These are phyloP conservation scores for Thalpophila matura DNA, from an alignment of 2,888 invertebrate genomes.

Conservation along the genomic window DNA sequence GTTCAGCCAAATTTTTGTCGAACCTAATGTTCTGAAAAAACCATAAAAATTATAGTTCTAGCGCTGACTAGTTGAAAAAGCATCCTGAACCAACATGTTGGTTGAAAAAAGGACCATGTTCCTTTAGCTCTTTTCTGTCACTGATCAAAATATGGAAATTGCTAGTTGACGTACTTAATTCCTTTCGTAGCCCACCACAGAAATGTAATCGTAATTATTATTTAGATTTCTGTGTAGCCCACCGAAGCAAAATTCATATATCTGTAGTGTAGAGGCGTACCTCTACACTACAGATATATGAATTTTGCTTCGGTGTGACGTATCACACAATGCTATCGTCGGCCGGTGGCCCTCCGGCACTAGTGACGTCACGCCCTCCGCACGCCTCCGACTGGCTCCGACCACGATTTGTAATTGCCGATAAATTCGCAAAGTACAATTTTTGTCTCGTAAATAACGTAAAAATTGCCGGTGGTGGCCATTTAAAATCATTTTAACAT, in stretches of 20 bases:
- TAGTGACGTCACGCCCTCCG: slow-evolving; percentile 52
- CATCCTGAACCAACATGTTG: neutral
- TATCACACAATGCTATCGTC: slow-evolving; percentile 29
- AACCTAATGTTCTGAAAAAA: neutral
- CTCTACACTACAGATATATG: too few relatives aligned
- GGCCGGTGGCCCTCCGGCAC: slow-evolving; percentile 40
- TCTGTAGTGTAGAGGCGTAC: slow-evolving; percentile 8
- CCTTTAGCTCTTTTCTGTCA: neutral
- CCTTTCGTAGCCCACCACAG: neutral
- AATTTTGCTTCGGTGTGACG: too few relatives aligned
- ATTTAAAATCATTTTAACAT: slow-evolving; percentile 64
- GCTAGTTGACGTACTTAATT: neutral
- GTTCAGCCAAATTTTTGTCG: neutral
- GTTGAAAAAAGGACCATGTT: too few relatives aligned
- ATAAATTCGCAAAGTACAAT: slow-evolving; percentile 65
- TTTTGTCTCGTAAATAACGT: slow-evolving; percentile 64
- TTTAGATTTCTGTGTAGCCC: too few relatives aligned
- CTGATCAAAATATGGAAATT: neutral
- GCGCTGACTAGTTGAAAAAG: neutral
- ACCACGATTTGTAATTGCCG: slow-evolving; percentile 58
- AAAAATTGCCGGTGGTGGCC: slow-evolving; percentile 59
- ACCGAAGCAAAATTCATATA: slow-evolving; percentile 17
- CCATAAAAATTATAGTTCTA: neutral
- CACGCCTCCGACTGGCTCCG: slow-evolving; percentile 44
- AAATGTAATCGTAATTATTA: too few relatives aligned